Conservation (phyloP, 2,888 invertebrate species). For the Pheosia tremula region DNA sequence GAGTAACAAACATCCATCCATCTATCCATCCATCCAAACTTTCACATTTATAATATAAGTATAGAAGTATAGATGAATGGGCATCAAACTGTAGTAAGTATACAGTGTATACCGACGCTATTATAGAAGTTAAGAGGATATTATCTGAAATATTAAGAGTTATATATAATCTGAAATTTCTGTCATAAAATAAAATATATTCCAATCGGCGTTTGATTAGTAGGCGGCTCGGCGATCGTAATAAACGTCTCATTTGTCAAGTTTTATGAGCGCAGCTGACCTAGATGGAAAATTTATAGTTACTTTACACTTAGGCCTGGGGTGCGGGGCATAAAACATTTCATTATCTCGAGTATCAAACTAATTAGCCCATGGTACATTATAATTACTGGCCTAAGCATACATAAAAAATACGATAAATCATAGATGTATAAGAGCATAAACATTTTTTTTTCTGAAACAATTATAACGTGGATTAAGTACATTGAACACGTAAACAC, state of each 20-base stretch:
- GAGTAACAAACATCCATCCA: too few relatives aligned
- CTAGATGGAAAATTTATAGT: conserved; percentile 15
- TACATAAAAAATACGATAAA: too few relatives aligned
- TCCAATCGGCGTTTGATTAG: conserved; percentile 33
- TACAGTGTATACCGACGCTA: too few relatives aligned
- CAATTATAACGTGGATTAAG: too few relatives aligned
- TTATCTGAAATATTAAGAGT: neutral
- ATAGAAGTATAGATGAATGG: too few relatives aligned
- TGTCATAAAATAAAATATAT: neutral
- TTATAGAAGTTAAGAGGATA: neutral
- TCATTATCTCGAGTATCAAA: neutral
- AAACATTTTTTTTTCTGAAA: too few relatives aligned
- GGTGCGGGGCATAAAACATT: neutral
- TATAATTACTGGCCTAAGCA: too few relatives aligned
- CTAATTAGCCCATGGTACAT: neutral
- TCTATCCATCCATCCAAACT: too few relatives aligned
- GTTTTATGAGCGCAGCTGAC: conserved; percentile 41
- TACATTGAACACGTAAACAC: too few relatives aligned
- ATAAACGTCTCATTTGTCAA: conserved; percentile 52
- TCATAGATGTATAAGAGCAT: too few relatives aligned
- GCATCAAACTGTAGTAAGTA: too few relatives aligned
- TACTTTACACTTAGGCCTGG: neutral
- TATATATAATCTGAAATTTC: neutral
- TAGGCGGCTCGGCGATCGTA: conserved; percentile 22
- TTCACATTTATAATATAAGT: too few relatives aligned